Evolutionary conservation across 2,888 invertebrate genomes (phyloP), one percentile per base, ranked within the genome.

Genomic region (Hypsopygia costalis): DNA sequence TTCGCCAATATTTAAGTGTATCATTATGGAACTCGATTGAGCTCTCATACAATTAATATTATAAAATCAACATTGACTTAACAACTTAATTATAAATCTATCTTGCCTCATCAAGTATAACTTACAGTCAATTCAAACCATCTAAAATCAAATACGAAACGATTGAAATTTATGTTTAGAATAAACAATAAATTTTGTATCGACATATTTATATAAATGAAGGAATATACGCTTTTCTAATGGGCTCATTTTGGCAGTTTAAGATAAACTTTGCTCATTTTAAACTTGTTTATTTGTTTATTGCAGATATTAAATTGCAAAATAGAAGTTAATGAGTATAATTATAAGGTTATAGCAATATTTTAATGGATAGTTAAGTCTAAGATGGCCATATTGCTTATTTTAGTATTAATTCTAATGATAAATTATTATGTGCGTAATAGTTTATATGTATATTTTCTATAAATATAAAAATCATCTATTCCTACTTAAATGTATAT

Each of bases 321-420:
- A 5, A 36, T 16, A 28, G 28, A 36, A 28, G 27, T 34, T 34
- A 34, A 34, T 36, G 36, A 22, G 9, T 6, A 22, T 35, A 12
- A 35, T 35, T 35, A 35, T 27, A n/a, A 27, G 34, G 25, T 35
- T 12, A 27, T 12, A 28, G 11, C 36, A 36, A 28, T 36, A 28
- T 36, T 28, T 27, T 22, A 35, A 16, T 12, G 28, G 7, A 16
- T 12, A 28, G 6, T 11, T 31, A 12, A 11, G 1, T 11, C 12
- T 11, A 11, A 31, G 31, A 8, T 36, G 6, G 16, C 11, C 28
- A 28, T 7, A 4, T 36, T 16, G 28, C 9, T 16, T 27, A 27
- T 28, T 28, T 36, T 28, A 36, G 6, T 27, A 29, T 20, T 9
- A 5, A 4, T 11, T 12, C 4, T 11, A 31, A 11, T 31, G 11